Base-by-base conservation (phyloP, 2,797 vertebrate species). In the Myoxocephalus aenaeus region DNA sequence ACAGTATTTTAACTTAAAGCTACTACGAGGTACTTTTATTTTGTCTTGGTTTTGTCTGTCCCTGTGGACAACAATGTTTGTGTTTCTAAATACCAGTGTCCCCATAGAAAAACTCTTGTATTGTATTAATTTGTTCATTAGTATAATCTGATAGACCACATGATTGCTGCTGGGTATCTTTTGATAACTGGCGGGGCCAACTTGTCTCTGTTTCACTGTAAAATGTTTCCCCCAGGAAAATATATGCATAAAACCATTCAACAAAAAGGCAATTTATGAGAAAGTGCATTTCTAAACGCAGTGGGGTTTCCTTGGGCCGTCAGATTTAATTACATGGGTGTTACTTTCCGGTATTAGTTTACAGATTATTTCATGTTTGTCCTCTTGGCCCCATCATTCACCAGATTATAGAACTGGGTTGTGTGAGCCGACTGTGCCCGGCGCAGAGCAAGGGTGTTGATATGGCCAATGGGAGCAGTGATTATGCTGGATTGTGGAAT, bases 251-350 rank as follows among this genome's bases (percentile, higher is more conserved):
- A 74, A 80, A 82, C 51, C 58, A 65, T 70, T 69, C 20, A 77
- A 73, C 67, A 79, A 76, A 90, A 83, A 77, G 59, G 53, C 70
- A 78, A 74, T 50, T 86, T 70, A 48, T 70, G 63, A 81, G 75
- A 85, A 82, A 84, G 68, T 70, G 75, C 38, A 65, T 82, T 85
- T 90, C 80, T 77, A 74, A 90, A 89, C 29, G 73, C 46, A 64
- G 7, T 3, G 29, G 3, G 64, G 63, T 80, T 87, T 88, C 88
- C 81, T 84, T 85, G 79, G 86, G 84, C 70, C 79, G 77, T 91
- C 91, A 89, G 86, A 91, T 92, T 92, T 85, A 88, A 94, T 91
- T 86, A 89, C 83, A 90, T 81, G 79, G 85, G 76, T 89, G 92
- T 89, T 90, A 84, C 75, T 81, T 76, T 78, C 79, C 69, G 22